These are phyloP conservation scores for Erannis defoliaria DNA, from an alignment of 2,888 invertebrate genomes.

Conservation along the genomic window DNA sequence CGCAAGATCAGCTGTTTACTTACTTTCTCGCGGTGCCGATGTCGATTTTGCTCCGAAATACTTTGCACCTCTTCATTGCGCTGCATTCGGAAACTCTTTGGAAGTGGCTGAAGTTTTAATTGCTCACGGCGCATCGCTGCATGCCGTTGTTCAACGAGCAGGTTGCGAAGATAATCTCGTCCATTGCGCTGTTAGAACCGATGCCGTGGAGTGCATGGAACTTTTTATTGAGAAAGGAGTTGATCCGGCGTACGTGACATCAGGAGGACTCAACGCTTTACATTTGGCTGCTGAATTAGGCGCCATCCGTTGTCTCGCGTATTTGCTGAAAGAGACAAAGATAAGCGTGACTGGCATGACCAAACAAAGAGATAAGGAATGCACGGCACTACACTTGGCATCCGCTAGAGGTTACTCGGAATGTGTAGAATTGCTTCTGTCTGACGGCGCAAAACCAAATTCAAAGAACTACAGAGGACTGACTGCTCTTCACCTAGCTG, in stretches of 20 bases:
- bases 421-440: conserved; percentile 91
- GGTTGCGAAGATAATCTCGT: conserved; percentile 92
- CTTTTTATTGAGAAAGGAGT: conserved; percentile 92
- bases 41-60: conserved; percentile 90
- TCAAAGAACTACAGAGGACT: conserved; percentile 92
- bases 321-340: conserved; percentile 91
- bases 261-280: conserved; percentile 91
- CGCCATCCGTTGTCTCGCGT: conserved; percentile 90
- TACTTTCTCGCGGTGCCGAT: conserved; percentile 90
- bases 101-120: conserved; percentile 92
- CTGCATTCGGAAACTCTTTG: conserved; percentile 94
- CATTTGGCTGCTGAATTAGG: conserved; percentile 94
- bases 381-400: conserved; percentile 93
- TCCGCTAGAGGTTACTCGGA: conserved; percentile 95
- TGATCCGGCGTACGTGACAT: conserved; percentile 91
- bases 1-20: conserved; percentile 88
- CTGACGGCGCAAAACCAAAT: conserved; percentile 92
- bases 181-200: conserved; percentile 94
- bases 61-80: conserved; percentile 94
- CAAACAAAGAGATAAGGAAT: conserved; percentile 90
- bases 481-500: conserved; percentile 95
- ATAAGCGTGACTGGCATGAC: conserved; percentile 90
- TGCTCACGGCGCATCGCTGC: conserved; percentile 89
- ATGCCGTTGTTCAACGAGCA: conserved; percentile 88
- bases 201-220: conserved; percentile 92